These are phyloP conservation scores for Caenorhabditis imperialis DNA, from an alignment of 2,888 invertebrate genomes.

Conservation along the genomic window DNA sequence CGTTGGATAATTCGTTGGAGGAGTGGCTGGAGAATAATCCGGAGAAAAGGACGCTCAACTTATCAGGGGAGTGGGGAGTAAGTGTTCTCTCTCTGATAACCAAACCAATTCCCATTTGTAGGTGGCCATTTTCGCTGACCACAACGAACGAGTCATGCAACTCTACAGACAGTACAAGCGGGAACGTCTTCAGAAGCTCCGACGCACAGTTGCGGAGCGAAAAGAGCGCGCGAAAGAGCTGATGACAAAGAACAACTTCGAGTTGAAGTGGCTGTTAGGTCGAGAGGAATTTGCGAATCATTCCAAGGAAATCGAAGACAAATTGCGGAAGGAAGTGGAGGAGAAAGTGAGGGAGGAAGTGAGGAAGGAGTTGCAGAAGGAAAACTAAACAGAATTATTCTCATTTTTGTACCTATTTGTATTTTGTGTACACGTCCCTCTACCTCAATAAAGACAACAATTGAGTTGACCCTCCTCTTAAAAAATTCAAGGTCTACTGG, in stretches of 20 bases:
- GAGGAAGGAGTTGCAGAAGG: neutral
- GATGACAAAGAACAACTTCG: neutral
- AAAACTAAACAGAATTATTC: no score
- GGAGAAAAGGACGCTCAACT: neutral
- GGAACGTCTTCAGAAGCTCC: constrained; percentile 14
- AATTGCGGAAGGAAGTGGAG: neutral
- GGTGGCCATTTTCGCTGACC: constrained; percentile 33
- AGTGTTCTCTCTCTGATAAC: neutral
- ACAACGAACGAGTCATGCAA: constrained; percentile 30
- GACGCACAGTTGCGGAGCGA: constrained; percentile 8
- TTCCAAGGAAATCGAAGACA: constrained; percentile 4
- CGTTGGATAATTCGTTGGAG: constrained; percentile 31
- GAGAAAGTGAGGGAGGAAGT: constrained; percentile 3
- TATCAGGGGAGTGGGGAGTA: constrained; percentile 40
- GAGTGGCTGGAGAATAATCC: constrained; percentile 19
- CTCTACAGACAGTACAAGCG: constrained; percentile 25
- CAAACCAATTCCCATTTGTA: neutral
- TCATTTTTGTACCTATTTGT: no score
- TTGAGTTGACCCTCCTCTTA: no score
- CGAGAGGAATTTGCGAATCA: constrained; percentile 16
- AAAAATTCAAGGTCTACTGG: no score
- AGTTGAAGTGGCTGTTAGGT: constrained; percentile 30
- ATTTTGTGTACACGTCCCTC: no score
- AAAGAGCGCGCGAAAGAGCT: constrained; percentile 10
- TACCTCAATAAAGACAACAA: no score